Evolutionary conservation across 2,113 vertebrate species (phyloP).

Genomic region (Ciconia boyciana): DNA sequence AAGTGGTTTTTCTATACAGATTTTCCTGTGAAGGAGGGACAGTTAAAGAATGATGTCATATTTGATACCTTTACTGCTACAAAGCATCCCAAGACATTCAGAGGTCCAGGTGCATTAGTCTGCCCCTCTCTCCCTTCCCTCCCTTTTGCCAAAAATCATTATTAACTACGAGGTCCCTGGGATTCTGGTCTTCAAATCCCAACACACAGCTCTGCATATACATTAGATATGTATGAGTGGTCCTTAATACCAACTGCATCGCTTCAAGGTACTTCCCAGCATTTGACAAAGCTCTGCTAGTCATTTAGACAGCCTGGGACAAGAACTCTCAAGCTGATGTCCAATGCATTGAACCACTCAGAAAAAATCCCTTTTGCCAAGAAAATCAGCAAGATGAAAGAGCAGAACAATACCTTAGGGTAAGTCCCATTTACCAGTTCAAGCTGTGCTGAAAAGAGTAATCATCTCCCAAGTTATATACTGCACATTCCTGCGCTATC

Average conservation of each 20-base stretch:
- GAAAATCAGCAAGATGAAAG: neutral
- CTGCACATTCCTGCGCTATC: neutral
- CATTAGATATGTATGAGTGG: rapidly evolving
- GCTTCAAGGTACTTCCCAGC: neutral
- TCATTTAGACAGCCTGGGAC: neutral
- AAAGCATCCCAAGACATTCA: neutral
- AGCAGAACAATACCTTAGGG: neutral
- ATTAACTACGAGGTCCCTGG: neutral
- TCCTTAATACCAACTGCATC: neutral
- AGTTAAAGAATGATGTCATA: neutral
- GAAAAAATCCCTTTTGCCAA: neutral
- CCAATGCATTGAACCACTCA: neutral
- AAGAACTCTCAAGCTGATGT: rapidly evolving
- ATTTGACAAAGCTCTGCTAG: neutral
- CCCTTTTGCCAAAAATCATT: neutral
- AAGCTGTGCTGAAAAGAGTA: neutral
- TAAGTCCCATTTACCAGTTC: neutral
- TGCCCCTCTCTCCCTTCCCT: neutral
- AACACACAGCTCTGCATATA: neutral
- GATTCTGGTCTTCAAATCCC: neutral
- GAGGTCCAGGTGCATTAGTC: neutral
- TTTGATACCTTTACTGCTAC: neutral
- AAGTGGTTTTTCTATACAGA: neutral
- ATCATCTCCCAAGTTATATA: neutral
- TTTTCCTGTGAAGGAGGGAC: neutral